phyloP scores from a whole-genome alignment of 1,140 invertebrate genomes.

The Hycleus phaleratus region DNA sequence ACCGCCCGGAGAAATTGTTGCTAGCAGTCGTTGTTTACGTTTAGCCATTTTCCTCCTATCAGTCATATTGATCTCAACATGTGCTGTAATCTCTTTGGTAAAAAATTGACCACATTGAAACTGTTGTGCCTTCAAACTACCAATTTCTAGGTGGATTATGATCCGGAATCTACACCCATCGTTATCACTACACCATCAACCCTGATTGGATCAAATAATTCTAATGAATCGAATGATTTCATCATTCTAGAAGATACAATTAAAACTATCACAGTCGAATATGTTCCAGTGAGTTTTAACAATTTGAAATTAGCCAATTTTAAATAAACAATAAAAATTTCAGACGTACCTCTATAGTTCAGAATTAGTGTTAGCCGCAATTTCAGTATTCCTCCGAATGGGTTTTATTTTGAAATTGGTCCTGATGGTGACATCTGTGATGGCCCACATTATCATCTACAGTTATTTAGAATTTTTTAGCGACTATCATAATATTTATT shows the following conservation, averaged over 20 bases:
- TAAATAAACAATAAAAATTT: slow-evolving; percentile 23
- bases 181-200: not conserved
- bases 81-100: slow-evolving; percentile 64
- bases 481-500: slow-evolving; percentile 47
- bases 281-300: slow-evolving; percentile 41
- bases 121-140: not conserved
- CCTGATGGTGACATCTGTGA: slow-evolving; percentile 62
- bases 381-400: slow-evolving; percentile 76
- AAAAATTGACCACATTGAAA: slow-evolving; percentile 25
- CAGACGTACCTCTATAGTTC: slow-evolving; percentile 76
- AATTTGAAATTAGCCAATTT: not conserved
- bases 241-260: not conserved
- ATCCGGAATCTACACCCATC: slow-evolving; percentile 18
- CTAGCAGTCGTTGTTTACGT: slow-evolving; percentile 55
- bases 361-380: slow-evolving; percentile 64
- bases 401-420: slow-evolving; percentile 75
- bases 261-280: slow-evolving; percentile 26
- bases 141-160: slow-evolving; percentile 34
- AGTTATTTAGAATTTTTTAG: slow-evolving; percentile 53
- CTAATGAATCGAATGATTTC: not conserved
- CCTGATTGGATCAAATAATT: not conserved
- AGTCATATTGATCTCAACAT: slow-evolving; percentile 55
- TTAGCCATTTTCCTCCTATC: slow-evolving; percentile 60
- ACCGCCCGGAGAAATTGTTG: slow-evolving; percentile 52
- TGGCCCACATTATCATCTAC: slow-evolving; percentile 56